Evolutionary conservation across 2,797 vertebrate species (phyloP).

Genomic region (Chelmon rostratus): DNA sequence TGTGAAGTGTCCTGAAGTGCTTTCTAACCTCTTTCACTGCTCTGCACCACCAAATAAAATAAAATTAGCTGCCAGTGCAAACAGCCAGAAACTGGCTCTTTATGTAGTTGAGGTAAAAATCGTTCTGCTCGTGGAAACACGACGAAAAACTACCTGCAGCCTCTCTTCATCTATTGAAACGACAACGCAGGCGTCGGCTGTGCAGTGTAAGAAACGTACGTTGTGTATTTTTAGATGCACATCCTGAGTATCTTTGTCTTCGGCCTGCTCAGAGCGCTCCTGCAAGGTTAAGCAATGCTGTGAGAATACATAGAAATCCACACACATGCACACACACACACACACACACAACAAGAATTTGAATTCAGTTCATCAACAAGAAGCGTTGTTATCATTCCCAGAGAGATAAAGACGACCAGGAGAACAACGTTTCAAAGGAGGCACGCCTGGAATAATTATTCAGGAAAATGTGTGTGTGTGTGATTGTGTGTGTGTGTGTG

Average conservation of each 20-base stretch:
- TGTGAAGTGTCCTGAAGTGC: conserved; percentile 71
- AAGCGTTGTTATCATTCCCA: conserved; percentile 55
- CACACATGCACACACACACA: neutral
- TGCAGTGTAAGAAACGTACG: neutral
- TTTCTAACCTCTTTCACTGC: conserved; percentile 64
- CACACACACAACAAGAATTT: conserved; percentile 23
- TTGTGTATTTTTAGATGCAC: neutral
- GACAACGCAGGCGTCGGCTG: neutral
- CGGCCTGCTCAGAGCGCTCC: neutral
- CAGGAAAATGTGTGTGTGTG: conserved; percentile 37
- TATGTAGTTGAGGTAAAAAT: conserved; percentile 8
- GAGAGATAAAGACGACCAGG: conserved; percentile 44
- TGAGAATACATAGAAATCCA: neutral
- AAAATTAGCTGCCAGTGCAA: conserved; percentile 31
- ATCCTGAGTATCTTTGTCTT: neutral
- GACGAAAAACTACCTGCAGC: neutral
- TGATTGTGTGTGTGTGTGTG: conserved; percentile 30
- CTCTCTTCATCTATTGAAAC: too few relatives aligned
- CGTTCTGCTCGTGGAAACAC: neutral
- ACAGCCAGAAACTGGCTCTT: conserved; percentile 22
- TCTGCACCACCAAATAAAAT: conserved; percentile 55
- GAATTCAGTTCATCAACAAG: conserved; percentile 68
- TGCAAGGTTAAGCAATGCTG: conserved; percentile 15
- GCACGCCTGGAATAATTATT: conserved; percentile 50
- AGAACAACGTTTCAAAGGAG: conserved; percentile 54